These are phyloP conservation scores for Daktulosphaira vitifoliae DNA, from an alignment of 1,140 invertebrate genomes.

Conservation along the genomic window DNA sequence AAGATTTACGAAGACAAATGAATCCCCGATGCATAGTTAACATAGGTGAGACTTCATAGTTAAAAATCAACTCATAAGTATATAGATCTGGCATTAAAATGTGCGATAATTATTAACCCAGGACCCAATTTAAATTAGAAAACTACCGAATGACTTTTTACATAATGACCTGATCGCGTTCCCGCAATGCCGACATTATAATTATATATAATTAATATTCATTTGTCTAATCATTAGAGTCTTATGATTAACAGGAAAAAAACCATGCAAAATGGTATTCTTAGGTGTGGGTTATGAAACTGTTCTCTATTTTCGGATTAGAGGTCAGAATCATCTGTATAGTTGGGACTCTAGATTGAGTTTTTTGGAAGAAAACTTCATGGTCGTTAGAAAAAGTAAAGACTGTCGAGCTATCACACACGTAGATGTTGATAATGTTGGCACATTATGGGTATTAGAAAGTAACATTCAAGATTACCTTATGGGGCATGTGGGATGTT, in stretches of 20 bases:
- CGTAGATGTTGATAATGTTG: neutral
- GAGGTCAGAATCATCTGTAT: neutral
- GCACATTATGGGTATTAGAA: neutral
- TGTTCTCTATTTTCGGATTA: neutral
- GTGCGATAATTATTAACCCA: too few species aligned
- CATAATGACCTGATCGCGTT: too few species aligned
- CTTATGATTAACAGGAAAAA: neutral
- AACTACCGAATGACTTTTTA: too few species aligned
- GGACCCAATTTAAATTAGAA: too few species aligned
- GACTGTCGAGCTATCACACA: neutral
- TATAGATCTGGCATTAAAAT: too few species aligned
- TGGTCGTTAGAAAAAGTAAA: neutral
- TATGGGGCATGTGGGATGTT: neutral
- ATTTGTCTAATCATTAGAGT: too few species aligned
- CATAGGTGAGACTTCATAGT: neutral
- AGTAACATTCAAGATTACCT: neutral
- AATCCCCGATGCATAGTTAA: neutral
- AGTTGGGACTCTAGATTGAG: neutral
- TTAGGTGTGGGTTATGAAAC: neutral
- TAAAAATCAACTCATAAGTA: too few species aligned
- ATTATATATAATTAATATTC: too few species aligned
- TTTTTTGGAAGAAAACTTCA: conserved; percentile 2
- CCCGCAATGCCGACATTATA: too few species aligned
- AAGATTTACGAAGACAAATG: neutral
- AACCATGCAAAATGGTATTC: conserved; percentile 4